Percentiles rank a stretch among this genome's conserved stretches.
Conservation (phyloP, 2,888 invertebrate species). For the Alloscopus bannaensis region DNA sequence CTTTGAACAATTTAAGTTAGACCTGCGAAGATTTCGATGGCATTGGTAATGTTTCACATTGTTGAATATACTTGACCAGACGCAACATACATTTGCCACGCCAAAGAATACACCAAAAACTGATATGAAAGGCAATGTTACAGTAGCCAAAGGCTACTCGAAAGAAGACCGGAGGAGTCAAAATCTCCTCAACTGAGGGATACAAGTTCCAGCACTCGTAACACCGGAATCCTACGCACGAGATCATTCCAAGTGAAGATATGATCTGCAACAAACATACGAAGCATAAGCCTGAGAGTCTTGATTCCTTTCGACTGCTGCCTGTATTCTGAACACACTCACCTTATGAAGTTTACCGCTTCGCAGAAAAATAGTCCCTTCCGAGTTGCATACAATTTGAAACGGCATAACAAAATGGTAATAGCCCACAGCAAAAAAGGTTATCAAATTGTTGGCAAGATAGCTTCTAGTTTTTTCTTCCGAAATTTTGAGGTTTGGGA, state of each 20-base stretch:
- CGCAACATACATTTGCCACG: too few relatives aligned
- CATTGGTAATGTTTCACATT: neutral
- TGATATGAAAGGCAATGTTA: conserved; percentile 22
- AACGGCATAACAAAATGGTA: neutral
- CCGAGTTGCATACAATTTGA: neutral
- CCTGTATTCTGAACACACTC: too few relatives aligned
- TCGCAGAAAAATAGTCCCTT: neutral
- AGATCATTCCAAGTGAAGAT: neutral
- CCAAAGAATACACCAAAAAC: conserved; percentile 29
- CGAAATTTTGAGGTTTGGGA: too few relatives aligned
- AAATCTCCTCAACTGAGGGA: neutral
- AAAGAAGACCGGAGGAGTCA: conserved; percentile 29
- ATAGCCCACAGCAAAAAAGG: neutral
- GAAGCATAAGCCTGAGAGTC: neutral
- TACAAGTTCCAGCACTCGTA: conserved; percentile 11
- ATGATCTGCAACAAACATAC: conserved; percentile 5
- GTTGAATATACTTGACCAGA: neutral
- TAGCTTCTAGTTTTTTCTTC: too few relatives aligned
- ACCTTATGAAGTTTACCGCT: too few relatives aligned
- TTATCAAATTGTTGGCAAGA: neutral
- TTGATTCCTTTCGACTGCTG: too few relatives aligned
- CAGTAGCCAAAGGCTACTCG: conserved; percentile 3
- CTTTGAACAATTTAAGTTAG: neutral
- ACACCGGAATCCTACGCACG: conserved; percentile 1
- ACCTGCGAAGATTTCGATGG: neutral